phyloP scores from a whole-genome alignment of 1,140 invertebrate genomes.

The Trachymyrmex septentrionalis region DNA sequence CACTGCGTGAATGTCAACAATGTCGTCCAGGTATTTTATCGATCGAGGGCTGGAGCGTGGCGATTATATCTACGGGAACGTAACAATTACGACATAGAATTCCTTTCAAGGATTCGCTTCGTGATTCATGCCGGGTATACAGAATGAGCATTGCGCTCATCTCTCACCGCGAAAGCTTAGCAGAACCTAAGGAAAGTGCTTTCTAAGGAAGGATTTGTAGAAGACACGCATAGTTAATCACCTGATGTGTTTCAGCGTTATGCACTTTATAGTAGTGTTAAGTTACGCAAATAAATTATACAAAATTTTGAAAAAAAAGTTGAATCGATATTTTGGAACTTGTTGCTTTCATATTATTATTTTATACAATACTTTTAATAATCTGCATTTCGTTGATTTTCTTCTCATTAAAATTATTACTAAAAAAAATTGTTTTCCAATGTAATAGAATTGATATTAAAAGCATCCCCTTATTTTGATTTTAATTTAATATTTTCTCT shows the following conservation, averaged over 20 bases:
- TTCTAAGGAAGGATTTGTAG: slow-evolving; percentile 18
- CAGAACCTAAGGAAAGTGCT: slow-evolving; percentile 15
- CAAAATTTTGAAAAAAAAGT: neutral
- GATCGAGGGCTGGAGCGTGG: slow-evolving; percentile 4
- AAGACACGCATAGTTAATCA: neutral
- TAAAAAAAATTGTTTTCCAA: neutral
- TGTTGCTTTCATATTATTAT: neutral
- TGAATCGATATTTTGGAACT: neutral
- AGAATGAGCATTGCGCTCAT: slow-evolving; percentile 15
- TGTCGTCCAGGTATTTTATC: slow-evolving; percentile 22
- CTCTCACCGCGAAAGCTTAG: slow-evolving; percentile 30
- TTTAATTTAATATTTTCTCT: neutral
- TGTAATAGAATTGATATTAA: no score
- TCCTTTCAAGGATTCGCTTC: slow-evolving; percentile 55
- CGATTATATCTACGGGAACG: slow-evolving; percentile 50
- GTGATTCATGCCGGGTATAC: slow-evolving; percentile 45
- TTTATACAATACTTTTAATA: neutral
- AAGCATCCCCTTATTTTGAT: neutral
- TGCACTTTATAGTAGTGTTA: neutral
- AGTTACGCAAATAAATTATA: neutral
- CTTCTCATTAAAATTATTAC: neutral
- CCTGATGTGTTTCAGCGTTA: neutral
- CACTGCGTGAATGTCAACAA: slow-evolving; percentile 9
- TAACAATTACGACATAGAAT: slow-evolving; percentile 61
- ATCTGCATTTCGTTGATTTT: neutral